A percentile compares a stretch with the other conserved stretches of the same genome.
Evolutionary conservation across 2,797 vertebrate genomes (phyloP).

Genomic region (Sitta carolinensis): DNA sequence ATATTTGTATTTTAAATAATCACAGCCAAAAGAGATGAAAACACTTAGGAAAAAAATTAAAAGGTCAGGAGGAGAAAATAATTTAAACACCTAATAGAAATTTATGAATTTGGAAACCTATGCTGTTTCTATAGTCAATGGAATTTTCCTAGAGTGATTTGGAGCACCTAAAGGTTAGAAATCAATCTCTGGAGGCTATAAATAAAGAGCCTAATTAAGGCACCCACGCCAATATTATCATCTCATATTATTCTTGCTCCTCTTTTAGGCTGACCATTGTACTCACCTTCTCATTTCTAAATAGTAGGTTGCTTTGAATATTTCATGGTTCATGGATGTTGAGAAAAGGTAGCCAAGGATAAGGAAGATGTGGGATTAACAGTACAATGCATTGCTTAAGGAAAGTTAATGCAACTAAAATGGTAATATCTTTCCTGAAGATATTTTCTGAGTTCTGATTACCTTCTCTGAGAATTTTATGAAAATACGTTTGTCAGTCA

Average conservation of each 20-base stretch:
- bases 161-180: background rate
- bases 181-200: background rate
- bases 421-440: background rate
- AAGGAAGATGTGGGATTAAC: background rate
- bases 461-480: background rate
- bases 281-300: background rate
- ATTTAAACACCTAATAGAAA: background rate
- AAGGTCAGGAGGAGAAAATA: fast-evolving
- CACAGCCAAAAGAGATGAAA: background rate
- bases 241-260: background rate
- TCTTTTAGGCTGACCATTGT: background rate
- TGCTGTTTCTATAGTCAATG: background rate
- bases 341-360: background rate
- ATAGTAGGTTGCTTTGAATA: background rate
- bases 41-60: background rate
- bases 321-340: background rate
- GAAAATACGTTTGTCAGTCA: background rate
- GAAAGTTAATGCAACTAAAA: background rate
- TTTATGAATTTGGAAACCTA: background rate
- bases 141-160: background rate
- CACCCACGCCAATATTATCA: background rate
- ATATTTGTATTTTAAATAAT: background rate
- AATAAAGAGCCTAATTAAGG: background rate
- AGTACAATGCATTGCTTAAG: background rate
- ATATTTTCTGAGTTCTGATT: background rate